Evolutionary conservation across 2,113 vertebrate genomes (phyloP).

Genomic region (Ceyx melanurus): DNA sequence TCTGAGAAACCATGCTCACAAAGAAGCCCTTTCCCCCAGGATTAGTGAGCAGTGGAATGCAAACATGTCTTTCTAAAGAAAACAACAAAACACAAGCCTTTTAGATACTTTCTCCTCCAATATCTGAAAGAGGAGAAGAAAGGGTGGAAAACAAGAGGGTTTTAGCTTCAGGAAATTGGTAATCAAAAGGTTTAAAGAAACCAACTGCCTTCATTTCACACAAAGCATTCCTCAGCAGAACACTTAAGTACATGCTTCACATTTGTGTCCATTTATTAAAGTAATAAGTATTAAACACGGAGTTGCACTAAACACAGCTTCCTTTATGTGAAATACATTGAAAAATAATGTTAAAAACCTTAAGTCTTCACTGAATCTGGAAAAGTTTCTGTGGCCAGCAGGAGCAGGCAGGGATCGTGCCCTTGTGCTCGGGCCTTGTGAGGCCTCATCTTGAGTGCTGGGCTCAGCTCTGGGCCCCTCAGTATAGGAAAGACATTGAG

Average conservation of each 20-base stretch:
- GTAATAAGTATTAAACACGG: background rate
- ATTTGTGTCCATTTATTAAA: background rate
- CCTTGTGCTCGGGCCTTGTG: too few species aligned
- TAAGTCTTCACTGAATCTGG: background rate
- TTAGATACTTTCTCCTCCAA: constrained; percentile 10
- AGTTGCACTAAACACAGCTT: background rate
- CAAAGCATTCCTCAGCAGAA: background rate
- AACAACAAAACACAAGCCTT: constrained; percentile 34
- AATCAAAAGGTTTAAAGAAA: constrained; percentile 25
- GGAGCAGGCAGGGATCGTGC: too few species aligned
- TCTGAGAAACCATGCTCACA: background rate
- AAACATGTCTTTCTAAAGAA: constrained; percentile 35
- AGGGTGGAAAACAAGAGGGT: background rate
- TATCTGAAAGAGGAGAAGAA: constrained; percentile 33
- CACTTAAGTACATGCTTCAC: background rate
- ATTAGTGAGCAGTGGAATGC: constrained; percentile 40
- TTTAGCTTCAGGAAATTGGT: constrained; percentile 26
- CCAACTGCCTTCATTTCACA: background rate
- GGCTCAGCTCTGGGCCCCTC: too few species aligned
- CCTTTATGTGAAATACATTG: background rate
- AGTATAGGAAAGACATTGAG: too few species aligned
- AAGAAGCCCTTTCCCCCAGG: background rate
- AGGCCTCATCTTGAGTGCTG: too few species aligned
- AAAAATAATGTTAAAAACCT: background rate
- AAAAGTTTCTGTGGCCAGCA: background rate